Conservation (phyloP, 2,888 invertebrate genomes). For the Eilema griseolum region DNA sequence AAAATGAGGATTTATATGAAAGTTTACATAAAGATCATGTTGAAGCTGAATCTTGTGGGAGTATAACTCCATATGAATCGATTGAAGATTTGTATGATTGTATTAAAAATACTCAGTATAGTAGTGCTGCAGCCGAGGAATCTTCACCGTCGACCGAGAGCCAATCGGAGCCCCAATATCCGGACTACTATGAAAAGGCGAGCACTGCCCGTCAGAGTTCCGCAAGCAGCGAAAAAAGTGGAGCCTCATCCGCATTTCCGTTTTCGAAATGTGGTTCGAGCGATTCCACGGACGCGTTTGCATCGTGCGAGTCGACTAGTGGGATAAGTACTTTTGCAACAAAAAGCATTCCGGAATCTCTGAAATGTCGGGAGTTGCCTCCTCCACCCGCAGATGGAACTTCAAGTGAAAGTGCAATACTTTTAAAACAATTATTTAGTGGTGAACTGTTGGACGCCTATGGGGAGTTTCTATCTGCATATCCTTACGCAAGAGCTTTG, state of each 20-base stretch:
- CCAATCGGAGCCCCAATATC: slow-evolving; percentile 79
- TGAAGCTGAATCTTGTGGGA: slow-evolving; percentile 79
- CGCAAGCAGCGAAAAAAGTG: slow-evolving; percentile 81
- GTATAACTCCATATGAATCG: slow-evolving; percentile 83
- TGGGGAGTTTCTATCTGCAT: slow-evolving; percentile 88
- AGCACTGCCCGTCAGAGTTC: slow-evolving; percentile 80
- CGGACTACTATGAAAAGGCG: slow-evolving; percentile 78
- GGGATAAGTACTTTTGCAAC: slow-evolving; percentile 77
- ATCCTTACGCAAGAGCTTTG: slow-evolving; percentile 87
- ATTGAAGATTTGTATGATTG: slow-evolving; percentile 84
- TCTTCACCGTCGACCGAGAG: slow-evolving; percentile 80
- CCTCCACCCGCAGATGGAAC: slow-evolving; percentile 70
- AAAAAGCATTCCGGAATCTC: slow-evolving; percentile 72
- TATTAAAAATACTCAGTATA: slow-evolving; percentile 81
- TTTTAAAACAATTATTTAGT: slow-evolving; percentile 88
- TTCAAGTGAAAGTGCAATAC: slow-evolving; percentile 77
- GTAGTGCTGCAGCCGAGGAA: slow-evolving; percentile 74
- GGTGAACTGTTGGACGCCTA: slow-evolving; percentile 89
- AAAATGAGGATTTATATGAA: slow-evolving; percentile 81
- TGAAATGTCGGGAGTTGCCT: slow-evolving; percentile 78
- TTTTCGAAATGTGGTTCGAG: slow-evolving; percentile 85
- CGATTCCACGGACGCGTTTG: slow-evolving; percentile 79
- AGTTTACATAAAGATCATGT: slow-evolving; percentile 70
- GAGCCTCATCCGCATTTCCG: slow-evolving; percentile 82
- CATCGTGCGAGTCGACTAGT: slow-evolving; percentile 82